Evolutionary conservation across 1,140 invertebrate genomes (phyloP).

Genomic region (Oryzaephilus surinamensis): DNA sequence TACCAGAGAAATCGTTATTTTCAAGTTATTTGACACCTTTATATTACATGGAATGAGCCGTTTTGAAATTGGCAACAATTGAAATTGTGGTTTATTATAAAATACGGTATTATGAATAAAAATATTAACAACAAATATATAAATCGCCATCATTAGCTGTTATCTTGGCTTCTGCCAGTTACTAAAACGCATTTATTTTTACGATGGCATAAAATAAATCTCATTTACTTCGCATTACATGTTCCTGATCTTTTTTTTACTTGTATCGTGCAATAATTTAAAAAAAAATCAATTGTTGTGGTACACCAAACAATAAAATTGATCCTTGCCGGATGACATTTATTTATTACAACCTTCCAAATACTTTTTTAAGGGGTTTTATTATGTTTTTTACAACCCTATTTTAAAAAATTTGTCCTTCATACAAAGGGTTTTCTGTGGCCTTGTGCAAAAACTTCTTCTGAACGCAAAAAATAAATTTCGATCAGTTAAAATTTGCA

Average conservation of each 20-base stretch:
- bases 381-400: conserved; percentile 13
- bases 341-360: conserved; percentile 6
- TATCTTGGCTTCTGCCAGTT: conserved; percentile 12
- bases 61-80: too few species aligned
- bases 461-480: too few species aligned
- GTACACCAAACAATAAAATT: conserved; percentile 8
- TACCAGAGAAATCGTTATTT: conserved; percentile 13
- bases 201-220: conserved; percentile 16
- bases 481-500: too few species aligned
- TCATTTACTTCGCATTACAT: conserved; percentile 8
- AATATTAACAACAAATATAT: too few species aligned
- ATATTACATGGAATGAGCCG: too few species aligned
- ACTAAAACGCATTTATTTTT: conserved; percentile 14
- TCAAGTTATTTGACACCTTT: conserved; percentile 20
- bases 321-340: conserved; percentile 3
- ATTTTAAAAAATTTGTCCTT: conserved; percentile 11
- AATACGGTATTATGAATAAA: too few species aligned
- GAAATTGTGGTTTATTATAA: too few species aligned
- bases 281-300: background rate
- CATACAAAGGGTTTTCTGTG: conserved; percentile 19
- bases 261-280: too few species aligned
- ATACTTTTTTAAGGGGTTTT: too few species aligned
- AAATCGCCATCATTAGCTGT: conserved; percentile 14
- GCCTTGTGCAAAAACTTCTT: too few species aligned
- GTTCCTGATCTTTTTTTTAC: too few species aligned